These are phyloP conservation scores for Gobio occitaniae DNA, from an alignment of 2,797 vertebrate species.

Conservation along the genomic window DNA sequence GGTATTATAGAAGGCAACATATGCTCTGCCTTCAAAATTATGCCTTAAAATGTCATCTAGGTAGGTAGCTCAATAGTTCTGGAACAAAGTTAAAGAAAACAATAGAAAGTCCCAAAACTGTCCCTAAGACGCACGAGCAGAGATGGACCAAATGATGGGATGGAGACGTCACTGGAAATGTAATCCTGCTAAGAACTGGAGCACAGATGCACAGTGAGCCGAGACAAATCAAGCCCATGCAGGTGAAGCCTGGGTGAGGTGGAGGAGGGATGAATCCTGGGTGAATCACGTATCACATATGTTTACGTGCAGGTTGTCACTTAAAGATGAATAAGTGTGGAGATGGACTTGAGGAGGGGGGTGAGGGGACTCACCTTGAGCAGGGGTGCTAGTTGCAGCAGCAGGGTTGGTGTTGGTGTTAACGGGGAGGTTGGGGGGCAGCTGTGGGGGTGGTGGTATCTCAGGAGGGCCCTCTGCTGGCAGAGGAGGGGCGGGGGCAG, in stretches of 20 bases:
- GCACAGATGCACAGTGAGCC: background rate
- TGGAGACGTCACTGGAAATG: background rate
- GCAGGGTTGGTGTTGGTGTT: slow-evolving; percentile 86
- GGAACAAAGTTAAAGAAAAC: background rate
- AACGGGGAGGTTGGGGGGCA: slow-evolving; percentile 85
- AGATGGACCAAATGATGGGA: slow-evolving; percentile 7
- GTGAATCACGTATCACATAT: background rate
- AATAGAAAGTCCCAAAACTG: slow-evolving; percentile 11
- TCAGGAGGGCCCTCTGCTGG: slow-evolving; percentile 89
- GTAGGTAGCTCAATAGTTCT: slow-evolving; percentile 1
- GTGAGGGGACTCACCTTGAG: slow-evolving; percentile 90
- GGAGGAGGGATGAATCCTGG: slow-evolving; percentile 31
- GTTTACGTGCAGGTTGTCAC: background rate
- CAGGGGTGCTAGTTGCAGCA: slow-evolving; percentile 79
- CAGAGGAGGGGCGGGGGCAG: slow-evolving; percentile 68
- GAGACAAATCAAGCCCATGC: slow-evolving; percentile 25
- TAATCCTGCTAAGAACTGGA: background rate
- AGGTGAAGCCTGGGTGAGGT: background rate
- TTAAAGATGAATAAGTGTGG: background rate
- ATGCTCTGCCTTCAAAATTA: background rate
- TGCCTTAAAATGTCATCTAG: background rate
- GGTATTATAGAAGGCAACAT: background rate
- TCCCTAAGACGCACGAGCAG: slow-evolving; percentile 40
- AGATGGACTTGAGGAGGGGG: slow-evolving; percentile 32
- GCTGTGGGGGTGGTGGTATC: slow-evolving; percentile 93